phyloP scores from a whole-genome alignment of 1,140 invertebrate species.

The Acromyrmex echinatior region DNA sequence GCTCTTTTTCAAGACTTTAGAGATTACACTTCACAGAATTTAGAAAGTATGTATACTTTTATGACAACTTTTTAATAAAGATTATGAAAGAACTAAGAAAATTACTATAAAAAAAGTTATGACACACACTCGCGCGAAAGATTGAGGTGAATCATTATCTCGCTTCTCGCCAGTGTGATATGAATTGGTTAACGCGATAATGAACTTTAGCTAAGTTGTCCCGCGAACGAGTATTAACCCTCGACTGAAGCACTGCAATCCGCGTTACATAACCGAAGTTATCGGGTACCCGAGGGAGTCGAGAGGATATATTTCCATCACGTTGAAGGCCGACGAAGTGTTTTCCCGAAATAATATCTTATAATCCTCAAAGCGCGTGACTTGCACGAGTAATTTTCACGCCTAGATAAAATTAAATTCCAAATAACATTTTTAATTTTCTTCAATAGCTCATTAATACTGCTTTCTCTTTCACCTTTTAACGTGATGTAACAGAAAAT shows the following conservation, averaged over 20 bases:
- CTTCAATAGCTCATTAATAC: not conserved
- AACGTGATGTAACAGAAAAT: not conserved
- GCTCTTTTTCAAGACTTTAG: too few relatives aligned
- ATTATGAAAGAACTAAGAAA: not conserved
- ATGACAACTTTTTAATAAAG: not conserved
- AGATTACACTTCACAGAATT: too few relatives aligned
- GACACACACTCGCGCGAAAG: not conserved
- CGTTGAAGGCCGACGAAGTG: slow-evolving; percentile 47
- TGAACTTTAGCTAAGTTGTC: slow-evolving; percentile 51
- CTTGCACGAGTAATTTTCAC: slow-evolving; percentile 7
- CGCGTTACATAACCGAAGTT: slow-evolving; percentile 52
- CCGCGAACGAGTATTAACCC: slow-evolving; percentile 44
- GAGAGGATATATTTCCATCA: slow-evolving; percentile 51
- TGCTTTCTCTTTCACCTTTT: not conserved
- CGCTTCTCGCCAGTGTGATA: slow-evolving; percentile 13
- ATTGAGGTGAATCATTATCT: slow-evolving; percentile 19
- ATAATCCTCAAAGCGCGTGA: slow-evolving; percentile 40
- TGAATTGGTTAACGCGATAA: slow-evolving; percentile 42
- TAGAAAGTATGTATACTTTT: slow-evolving; percentile 2
- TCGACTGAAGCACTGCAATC: slow-evolving; percentile 51
- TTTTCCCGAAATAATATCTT: slow-evolving; percentile 57
- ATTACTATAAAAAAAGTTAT: not conserved
- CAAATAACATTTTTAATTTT: not conserved
- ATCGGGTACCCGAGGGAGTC: not conserved
- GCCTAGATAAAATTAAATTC: slow-evolving; percentile 16